Evolutionary conservation across 2,888 invertebrate genomes (phyloP).

Genomic region (Thymelicus acteon): DNA sequence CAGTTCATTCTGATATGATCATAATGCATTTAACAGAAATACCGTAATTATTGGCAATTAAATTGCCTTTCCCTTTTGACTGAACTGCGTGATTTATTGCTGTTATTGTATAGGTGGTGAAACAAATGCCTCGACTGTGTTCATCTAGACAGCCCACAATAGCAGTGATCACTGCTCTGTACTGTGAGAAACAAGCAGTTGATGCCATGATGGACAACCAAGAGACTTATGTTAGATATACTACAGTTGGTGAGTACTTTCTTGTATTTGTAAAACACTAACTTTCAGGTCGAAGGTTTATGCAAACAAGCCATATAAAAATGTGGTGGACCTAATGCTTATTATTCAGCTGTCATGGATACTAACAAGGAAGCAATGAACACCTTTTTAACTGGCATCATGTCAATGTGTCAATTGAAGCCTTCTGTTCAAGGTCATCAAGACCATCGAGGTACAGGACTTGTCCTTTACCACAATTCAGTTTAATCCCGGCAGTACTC

Average conservation of each 20-base stretch:
- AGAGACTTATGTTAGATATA: conserved; percentile 97
- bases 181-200: conserved; percentile 98
- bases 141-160: conserved; percentile 97
- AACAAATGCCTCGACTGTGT: conserved; percentile 96
- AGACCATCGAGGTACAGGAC: too few species aligned
- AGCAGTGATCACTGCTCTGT: conserved; percentile 98
- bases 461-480: too few species aligned
- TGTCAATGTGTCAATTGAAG: too few species aligned
- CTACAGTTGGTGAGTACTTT: conserved; percentile 94
- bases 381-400: too few species aligned
- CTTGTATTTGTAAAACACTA: background rate
- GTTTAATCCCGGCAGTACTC: too few species aligned
- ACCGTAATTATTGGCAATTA: background rate
- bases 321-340: too few species aligned
- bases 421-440: too few species aligned
- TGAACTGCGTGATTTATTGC: background rate
- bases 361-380: too few species aligned
- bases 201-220: conserved; percentile 99
- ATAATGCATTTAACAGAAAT: background rate
- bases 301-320: too few species aligned
- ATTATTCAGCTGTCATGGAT: too few species aligned
- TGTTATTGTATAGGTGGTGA: conserved; percentile 87
- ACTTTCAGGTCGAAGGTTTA: too few species aligned
- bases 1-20: too few species aligned
- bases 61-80: background rate